Evolutionary conservation across 2,113 vertebrate species (phyloP), one percentile per base, ranked within the genome.

Genomic region (Neolamprologus ventralis): DNA sequence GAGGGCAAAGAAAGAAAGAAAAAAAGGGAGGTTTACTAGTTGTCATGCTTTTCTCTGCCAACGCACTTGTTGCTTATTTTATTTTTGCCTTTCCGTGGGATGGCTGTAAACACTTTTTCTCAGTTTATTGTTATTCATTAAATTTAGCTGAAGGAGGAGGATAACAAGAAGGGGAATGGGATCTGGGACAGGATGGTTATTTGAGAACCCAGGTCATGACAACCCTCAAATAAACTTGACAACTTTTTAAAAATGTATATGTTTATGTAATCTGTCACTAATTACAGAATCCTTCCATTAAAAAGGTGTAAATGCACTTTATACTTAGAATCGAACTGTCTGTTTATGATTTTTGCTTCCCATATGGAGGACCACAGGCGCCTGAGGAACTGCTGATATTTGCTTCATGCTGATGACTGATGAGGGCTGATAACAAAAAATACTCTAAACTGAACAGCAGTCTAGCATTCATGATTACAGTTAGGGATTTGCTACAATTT

Each of bases 1-100:
- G 35, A 83, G 23, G 17, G 28, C 9, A 3, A 35, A 90, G 81
- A 37, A 68, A 68, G 19, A 37, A 68, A 68, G 33, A 82, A 82
- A 78, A 78, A 35, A 21, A 58, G 28, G 55, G 84, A 65, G 53
- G 75, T 83, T 87, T 85, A 86, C 86, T 23, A 79, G 57, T 71
- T 90, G 90, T 88, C 90, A 88, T 86, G 83, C 31, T 54, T 86
- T 82, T 84, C 78, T 58, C 80, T 57, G 57, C 91, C 91, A 84
- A 90, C 82, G 17, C 90, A 86, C 21, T 65, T 33, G 16, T 17
- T 82, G 21, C 68, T 63, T 85, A 42, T 78, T 88, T 86, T 84
- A 88, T 87, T 92, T 89, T 85, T 84, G 58, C n/a, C 40, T 88
- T 82, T 58, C 21, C 9, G 87, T 85, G 51, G 87, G 86, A 89